Evolutionary conservation across 2,797 vertebrate species (phyloP), one percentile per base, ranked within the genome.

Genomic region (Megaceryle alcyon): DNA sequence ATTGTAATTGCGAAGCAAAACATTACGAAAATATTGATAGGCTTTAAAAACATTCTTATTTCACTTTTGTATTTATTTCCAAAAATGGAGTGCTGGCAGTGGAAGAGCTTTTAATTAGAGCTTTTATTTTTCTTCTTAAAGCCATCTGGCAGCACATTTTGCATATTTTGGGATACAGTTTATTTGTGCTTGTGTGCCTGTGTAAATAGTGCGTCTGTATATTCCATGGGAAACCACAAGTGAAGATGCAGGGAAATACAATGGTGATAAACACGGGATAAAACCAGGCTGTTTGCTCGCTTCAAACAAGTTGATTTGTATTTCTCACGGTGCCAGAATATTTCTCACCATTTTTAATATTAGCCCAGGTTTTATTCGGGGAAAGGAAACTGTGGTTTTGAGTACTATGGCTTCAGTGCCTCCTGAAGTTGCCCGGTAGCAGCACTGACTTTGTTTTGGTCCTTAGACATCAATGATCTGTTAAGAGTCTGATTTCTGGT

Each of bases 131-230:
- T 60, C 76, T 88, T 88, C 89, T 64, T 66, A 48, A 90, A 90
- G 65, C 95, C 85, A 88, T 91, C 93, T 96, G 96, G 91, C 91
- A 91, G 72, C 65, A 61, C 57, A 2, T 68, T 53, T 39, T 49
- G 69, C 75, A 19, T 92, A 90, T 94, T 94, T 92, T 86, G 61
- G 87, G 82, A 41, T 66, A 3, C 11, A 37, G 25, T 91, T 90
- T 91, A n/a, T 92, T 94, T 73, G 71, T 66, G 66, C 91, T 82
- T 0, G 3, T 84, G 51, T 5, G 21, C 75, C 90, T 92, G 60
- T 70, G 84, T 87, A 48, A 68, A n/a, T 44, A 59, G 81, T 10
- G 35, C 19, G 1, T 41, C 2, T 23, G 28, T 70, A 3, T 33
- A 3, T 70, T 87, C 75, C 48, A 17, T 44, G 82, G 80, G 75